A percentile compares a stretch with the other conserved stretches of the same genome.
phyloP scores from a whole-genome alignment of 2,113 vertebrate species.

The Lasiurus cinereus region DNA sequence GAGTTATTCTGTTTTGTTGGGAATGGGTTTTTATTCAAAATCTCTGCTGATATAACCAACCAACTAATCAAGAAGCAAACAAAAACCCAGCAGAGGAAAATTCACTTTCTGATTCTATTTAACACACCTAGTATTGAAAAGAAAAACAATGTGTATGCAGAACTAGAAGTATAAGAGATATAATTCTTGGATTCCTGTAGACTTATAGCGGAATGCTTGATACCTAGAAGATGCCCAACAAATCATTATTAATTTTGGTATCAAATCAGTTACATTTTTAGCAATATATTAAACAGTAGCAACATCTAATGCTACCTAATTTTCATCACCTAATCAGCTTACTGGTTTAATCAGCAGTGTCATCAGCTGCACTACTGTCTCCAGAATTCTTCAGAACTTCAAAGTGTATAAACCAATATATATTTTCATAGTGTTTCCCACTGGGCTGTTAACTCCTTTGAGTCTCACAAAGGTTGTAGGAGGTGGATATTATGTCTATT shows the following conservation, averaged over 20 bases:
- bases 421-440: background rate
- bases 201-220: background rate
- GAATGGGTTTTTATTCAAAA: slow-evolving; percentile 19
- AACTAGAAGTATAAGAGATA: background rate
- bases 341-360: background rate
- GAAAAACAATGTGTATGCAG: background rate
- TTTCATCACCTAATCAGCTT: background rate
- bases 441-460: background rate
- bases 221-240: background rate
- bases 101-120: background rate
- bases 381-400: background rate
- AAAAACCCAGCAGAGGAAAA: background rate
- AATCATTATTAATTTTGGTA: background rate
- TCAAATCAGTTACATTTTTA: slow-evolving; percentile 36
- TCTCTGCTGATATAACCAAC: background rate
- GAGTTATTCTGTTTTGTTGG: slow-evolving; percentile 10
- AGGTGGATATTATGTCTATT: background rate
- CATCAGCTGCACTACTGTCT: background rate
- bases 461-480: background rate
- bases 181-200: slow-evolving; percentile 27
- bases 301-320: slow-evolving; percentile 24
- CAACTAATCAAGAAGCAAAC: slow-evolving; percentile 34
- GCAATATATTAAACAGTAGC: background rate
- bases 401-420: background rate
- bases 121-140: background rate